Base-by-base conservation (phyloP, 1,140 invertebrate species). In the Psix sp. region DNA sequence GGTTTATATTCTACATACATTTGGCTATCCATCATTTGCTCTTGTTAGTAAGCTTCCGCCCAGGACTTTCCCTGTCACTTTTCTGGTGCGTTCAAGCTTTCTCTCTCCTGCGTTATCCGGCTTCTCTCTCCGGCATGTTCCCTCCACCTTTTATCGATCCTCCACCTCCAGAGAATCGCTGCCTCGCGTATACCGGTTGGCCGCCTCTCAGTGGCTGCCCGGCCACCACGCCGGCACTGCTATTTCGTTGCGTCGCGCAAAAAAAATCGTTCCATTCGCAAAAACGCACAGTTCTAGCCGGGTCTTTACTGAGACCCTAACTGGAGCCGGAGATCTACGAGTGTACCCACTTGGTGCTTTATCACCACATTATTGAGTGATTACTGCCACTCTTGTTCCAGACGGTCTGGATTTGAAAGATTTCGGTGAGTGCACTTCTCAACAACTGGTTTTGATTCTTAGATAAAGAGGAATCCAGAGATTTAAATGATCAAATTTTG, bases 211-310 rank as follows among this genome's bases (percentile, higher is more conserved):
- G 84, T 87, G 84, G 83, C 78, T 85, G 80, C 83, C 83, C 83
- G 80, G 84, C 84, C 83, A 82, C 82, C 79, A 84, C 74, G 83
- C 84, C 83, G 84, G 81, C 78, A 82, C 77, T 78, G 82, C 78
- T 75, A 17, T 57, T 78, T 81, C 78, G 74, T 79, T 79, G 52
- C 33, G 45, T 62, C 48, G 62, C 48, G 56, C 54, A 36, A 33
- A 36, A 68, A 52, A 75, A 59, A 11, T 65, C 5, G 45, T 24
- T 13, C 18, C 14, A 13, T 10, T 33, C 14, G 36, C 11, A n/a
- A n/a, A n/a, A n/a, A n/a, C n/a, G n/a, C n/a, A n/a, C n/a, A n/a
- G n/a, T n/a, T n/a, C n/a, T n/a, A n/a, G n/a, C n/a, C n/a, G n/a
- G n/a, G n/a, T n/a, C 2, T 26, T 10, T 17, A 13, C 15, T 33